These are phyloP conservation scores for Dendrolimus pini DNA, from an alignment of 2,888 invertebrate species.

Conservation along the genomic window DNA sequence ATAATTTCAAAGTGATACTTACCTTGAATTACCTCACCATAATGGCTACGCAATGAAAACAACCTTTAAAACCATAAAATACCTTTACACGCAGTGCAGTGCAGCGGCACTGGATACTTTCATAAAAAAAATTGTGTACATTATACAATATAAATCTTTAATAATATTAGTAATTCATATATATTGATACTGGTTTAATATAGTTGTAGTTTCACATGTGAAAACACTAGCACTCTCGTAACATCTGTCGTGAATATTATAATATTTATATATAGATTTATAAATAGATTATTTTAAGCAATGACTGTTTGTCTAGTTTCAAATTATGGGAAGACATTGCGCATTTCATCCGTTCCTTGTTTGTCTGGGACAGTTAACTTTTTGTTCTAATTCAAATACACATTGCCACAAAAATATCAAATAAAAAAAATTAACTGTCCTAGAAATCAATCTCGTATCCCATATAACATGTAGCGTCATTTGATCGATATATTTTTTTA, in stretches of 20 bases:
- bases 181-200: constrained; percentile 55
- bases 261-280: constrained; percentile 56
- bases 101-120: constrained; percentile 61
- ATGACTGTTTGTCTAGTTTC: constrained; percentile 64
- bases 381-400: constrained; percentile 12
- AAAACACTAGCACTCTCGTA: constrained; percentile 76
- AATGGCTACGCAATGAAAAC: constrained; percentile 51
- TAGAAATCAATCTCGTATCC: constrained; percentile 56
- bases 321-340: constrained; percentile 78
- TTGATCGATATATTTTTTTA: background rate
- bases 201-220: constrained; percentile 74
- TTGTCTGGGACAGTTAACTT: constrained; percentile 59
- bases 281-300: constrained; percentile 71
- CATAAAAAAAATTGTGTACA: constrained; percentile 40
- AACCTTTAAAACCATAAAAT: constrained; percentile 47
- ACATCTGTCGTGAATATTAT: constrained; percentile 60
- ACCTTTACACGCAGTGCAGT: constrained; percentile 70
- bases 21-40: constrained; percentile 64
- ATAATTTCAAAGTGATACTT: constrained; percentile 40
- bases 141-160: constrained; percentile 36
- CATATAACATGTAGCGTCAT: constrained; percentile 54
- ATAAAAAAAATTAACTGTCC: constrained; percentile 48
- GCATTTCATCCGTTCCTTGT: constrained; percentile 77
- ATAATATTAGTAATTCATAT: constrained; percentile 70
- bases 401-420: constrained; percentile 2